These are phyloP conservation scores for Cheumatopsyche charites DNA, from an alignment of 1,140 invertebrate genomes.

Conservation along the genomic window DNA sequence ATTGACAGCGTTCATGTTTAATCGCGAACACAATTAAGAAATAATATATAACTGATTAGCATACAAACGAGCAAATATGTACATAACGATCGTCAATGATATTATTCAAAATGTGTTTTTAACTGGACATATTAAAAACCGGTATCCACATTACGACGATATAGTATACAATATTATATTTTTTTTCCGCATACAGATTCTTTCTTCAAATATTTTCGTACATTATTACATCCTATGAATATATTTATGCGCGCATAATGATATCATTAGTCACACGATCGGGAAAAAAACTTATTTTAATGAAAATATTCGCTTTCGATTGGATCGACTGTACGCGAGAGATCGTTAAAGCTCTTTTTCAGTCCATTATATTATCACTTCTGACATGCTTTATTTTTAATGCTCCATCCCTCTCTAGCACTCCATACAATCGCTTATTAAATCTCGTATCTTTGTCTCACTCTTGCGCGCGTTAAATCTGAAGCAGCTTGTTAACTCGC, in stretches of 20 bases:
- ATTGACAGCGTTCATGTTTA: not conserved
- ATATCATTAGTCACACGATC: too few relatives aligned
- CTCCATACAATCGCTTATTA: not conserved
- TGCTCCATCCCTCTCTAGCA: conserved; percentile 16
- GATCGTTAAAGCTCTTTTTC: conserved; percentile 46
- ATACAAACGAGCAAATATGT: conserved; percentile 35
- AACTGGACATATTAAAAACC: conserved; percentile 34
- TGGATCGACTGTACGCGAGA: conserved; percentile 36
- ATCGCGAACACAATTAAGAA: conserved; percentile 31
- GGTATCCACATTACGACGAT: conserved; percentile 25
- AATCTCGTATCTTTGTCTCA: conserved; percentile 6
- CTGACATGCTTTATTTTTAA: conserved; percentile 38
- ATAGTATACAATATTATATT: conserved; percentile 20
- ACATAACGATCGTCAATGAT: conserved; percentile 21
- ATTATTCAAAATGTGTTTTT: conserved; percentile 40
- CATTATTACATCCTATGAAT: conserved; percentile 2
- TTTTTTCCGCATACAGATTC: conserved; percentile 9
- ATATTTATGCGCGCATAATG: too few relatives aligned
- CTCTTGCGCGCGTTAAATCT: conserved; percentile 37
- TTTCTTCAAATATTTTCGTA: not conserved
- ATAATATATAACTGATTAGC: conserved; percentile 36
- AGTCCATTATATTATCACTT: conserved; percentile 45
- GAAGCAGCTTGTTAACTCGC: conserved; percentile 44
- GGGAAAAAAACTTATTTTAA: not conserved
- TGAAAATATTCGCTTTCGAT: conserved; percentile 7